phyloP scores from a whole-genome alignment of 1,140 invertebrate genomes.

The Pogonomyrmex californicus region DNA sequence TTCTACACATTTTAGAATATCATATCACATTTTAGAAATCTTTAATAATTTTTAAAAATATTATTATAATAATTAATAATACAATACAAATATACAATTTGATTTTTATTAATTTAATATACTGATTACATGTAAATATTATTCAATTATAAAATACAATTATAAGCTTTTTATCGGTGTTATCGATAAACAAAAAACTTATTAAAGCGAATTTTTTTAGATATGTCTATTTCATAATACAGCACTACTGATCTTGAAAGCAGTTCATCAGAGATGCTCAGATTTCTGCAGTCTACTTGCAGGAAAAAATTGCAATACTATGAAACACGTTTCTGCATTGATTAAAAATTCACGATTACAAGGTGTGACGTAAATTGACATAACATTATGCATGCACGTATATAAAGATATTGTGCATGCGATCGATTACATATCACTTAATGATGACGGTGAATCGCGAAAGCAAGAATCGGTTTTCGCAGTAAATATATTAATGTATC shows the following conservation, averaged over 20 bases:
- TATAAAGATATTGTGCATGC: slow-evolving; percentile 7
- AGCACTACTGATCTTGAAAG: not conserved
- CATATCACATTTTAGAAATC: no score
- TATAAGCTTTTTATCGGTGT: no score
- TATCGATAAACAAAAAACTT: no score
- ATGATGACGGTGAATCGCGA: not conserved
- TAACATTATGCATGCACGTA: not conserved
- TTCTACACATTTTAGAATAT: no score
- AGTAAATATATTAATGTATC: not conserved
- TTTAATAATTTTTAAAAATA: no score
- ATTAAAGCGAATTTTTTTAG: no score
- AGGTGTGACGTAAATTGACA: not conserved
- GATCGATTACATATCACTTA: slow-evolving; percentile 17
- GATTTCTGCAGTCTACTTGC: not conserved
- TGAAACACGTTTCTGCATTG: slow-evolving; percentile 7
- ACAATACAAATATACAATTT: not conserved
- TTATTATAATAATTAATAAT: no score
- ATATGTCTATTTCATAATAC: not conserved
- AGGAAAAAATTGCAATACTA: not conserved
- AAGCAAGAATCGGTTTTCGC: not conserved
- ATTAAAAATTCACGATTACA: not conserved
- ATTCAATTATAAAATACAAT: not conserved
- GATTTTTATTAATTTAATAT: not conserved
- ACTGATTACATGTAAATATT: not conserved
- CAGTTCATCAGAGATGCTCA: not conserved